Conservation (phyloP, 1,140 invertebrate species). For the Pseudachorutes palmiensis region DNA sequence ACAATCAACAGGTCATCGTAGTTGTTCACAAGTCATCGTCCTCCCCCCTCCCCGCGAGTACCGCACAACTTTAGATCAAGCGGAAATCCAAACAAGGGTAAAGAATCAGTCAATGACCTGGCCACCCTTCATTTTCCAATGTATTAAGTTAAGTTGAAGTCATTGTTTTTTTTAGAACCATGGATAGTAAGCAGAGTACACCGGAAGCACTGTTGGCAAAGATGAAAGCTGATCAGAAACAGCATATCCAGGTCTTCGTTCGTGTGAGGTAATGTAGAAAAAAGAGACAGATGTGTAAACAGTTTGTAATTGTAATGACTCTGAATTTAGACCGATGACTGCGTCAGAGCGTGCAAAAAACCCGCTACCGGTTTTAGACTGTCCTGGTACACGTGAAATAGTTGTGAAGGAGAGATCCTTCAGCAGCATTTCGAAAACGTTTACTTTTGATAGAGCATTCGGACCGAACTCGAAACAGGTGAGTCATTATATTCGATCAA, state of each 20-base stretch:
- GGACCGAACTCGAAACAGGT: constrained; percentile 64
- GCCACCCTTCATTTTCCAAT: too few species aligned
- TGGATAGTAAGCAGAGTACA: neutral
- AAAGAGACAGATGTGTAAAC: too few species aligned
- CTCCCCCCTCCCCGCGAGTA: too few species aligned
- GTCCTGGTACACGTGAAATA: constrained; percentile 59
- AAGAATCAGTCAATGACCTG: too few species aligned
- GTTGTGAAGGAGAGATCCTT: constrained; percentile 59
- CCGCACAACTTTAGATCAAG: too few species aligned
- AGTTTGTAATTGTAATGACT: neutral
- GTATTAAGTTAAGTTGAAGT: too few species aligned
- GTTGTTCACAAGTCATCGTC: too few species aligned
- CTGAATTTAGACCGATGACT: constrained; percentile 61
- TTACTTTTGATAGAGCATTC: constrained; percentile 82
- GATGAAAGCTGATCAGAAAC: constrained; percentile 36
- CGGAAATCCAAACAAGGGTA: too few species aligned
- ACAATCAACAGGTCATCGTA: too few species aligned
- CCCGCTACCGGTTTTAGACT: constrained; percentile 60
- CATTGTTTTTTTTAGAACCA: too few species aligned
- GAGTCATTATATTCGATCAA: constrained; percentile 22
- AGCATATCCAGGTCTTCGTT: constrained; percentile 83
- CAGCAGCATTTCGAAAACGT: constrained; percentile 66
- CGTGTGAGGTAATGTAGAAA: constrained; percentile 69
- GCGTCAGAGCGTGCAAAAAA: constrained; percentile 58
- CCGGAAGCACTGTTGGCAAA: neutral